Evolutionary conservation across 1,140 invertebrate genomes (phyloP).

Genomic region (Wasmannia auropunctata): DNA sequence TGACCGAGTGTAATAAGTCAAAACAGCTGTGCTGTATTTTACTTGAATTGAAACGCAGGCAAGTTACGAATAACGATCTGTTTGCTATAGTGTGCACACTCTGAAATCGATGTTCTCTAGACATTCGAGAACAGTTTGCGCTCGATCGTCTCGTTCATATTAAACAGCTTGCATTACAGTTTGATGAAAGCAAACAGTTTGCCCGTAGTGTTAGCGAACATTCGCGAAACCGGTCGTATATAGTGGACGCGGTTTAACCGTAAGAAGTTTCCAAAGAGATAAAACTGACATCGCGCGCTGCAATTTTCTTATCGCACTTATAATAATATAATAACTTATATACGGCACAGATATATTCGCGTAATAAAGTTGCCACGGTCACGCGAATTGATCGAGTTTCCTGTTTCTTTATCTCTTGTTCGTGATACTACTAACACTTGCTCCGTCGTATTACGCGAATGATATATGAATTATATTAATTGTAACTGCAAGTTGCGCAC

Average conservation of each 20-base stretch:
- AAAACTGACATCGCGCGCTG: conserved; percentile 1
- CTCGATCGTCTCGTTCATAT: conserved; percentile 35
- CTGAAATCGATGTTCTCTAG: conserved; percentile 3
- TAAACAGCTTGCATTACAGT: conserved; percentile 38
- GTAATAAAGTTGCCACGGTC: background rate
- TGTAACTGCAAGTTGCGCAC: background rate
- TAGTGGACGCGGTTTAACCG: background rate
- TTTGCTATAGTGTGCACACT: background rate
- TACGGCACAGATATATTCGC: background rate
- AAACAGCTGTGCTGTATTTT: background rate
- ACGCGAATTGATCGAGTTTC: conserved; percentile 4
- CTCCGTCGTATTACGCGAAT: background rate
- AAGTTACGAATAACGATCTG: conserved; percentile 5
- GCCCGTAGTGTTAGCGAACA: background rate
- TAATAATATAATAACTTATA: background rate
- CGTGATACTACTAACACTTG: background rate
- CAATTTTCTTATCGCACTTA: conserved; percentile 50
- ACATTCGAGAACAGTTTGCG: background rate
- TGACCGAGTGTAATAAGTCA: background rate
- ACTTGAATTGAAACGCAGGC: background rate
- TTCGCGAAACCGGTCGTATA: background rate
- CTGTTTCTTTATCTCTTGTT: background rate
- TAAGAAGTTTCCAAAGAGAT: conserved; percentile 27
- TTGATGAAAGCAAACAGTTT: conserved; percentile 37
- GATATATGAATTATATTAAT: background rate